Evolutionary conservation across 2,113 vertebrate species (phyloP).

Genomic region (Ciconia boyciana): DNA sequence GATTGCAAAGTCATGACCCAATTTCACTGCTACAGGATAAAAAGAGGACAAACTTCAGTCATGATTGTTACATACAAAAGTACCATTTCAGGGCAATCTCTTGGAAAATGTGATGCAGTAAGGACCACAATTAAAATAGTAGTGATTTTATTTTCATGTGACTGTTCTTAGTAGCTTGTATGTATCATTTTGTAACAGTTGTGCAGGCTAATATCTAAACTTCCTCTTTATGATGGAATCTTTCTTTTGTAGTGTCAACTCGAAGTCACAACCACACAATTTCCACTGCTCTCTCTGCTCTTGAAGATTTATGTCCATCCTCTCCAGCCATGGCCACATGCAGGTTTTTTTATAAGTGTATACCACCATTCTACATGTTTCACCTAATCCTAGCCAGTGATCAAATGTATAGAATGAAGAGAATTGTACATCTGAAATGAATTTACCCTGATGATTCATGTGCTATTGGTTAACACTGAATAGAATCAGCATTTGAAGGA

Average conservation of each 20-base stretch:
- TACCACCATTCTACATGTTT: background rate
- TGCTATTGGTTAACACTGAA: constrained; percentile 40
- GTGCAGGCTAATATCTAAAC: background rate
- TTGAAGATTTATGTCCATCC: background rate
- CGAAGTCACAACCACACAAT: background rate
- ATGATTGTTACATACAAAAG: background rate
- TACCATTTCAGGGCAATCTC: background rate
- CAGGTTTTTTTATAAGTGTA: background rate
- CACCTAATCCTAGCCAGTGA: background rate
- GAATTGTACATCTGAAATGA: constrained; percentile 34
- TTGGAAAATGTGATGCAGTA: background rate
- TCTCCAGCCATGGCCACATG: background rate
- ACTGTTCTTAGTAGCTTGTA: background rate
- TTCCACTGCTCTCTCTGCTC: background rate
- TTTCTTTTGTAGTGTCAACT: background rate
- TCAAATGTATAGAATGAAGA: background rate
- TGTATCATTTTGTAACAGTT: background rate
- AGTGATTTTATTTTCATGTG: background rate
- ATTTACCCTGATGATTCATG: constrained; percentile 22
- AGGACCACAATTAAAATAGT: background rate
- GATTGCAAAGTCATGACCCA: background rate
- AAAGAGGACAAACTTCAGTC: background rate
- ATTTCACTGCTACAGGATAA: background rate
- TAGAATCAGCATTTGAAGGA: constrained; percentile 23
- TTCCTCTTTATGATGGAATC: background rate